These are phyloP conservation scores for Siphamia tubifer DNA, from an alignment of 2,113 vertebrate species.

Conservation along the genomic window DNA sequence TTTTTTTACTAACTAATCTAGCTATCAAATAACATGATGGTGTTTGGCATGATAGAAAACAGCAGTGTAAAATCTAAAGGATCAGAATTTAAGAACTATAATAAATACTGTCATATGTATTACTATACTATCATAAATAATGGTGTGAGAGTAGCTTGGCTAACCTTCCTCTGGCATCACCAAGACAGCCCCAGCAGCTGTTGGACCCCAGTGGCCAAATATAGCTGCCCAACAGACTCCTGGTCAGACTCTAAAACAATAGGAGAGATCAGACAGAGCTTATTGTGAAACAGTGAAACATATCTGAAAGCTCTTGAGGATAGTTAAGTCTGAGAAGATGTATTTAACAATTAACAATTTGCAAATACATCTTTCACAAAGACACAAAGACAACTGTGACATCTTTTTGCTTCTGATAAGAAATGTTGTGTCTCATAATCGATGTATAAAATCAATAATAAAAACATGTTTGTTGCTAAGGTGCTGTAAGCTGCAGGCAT, in stretches of 20 bases:
- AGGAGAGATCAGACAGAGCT: slow-evolving; percentile 5
- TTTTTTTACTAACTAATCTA: background rate
- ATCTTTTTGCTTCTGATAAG: background rate
- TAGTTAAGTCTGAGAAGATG: background rate
- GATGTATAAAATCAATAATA: no score
- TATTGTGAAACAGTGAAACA: background rate
- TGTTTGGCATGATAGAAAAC: background rate
- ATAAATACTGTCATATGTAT: no score
- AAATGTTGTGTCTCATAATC: no score
- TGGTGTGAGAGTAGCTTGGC: background rate
- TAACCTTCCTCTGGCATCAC: slow-evolving; percentile 22
- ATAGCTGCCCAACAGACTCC: slow-evolving; percentile 50
- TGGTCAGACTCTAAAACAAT: slow-evolving; percentile 18
- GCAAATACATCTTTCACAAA: background rate
- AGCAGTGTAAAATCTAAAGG: background rate
- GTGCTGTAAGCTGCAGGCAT: slow-evolving; percentile 52
- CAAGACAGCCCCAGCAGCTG: slow-evolving; percentile 41
- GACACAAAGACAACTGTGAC: background rate
- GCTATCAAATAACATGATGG: background rate
- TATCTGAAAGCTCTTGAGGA: background rate
- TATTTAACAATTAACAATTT: background rate
- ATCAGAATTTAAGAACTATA: no score
- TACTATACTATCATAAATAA: no score
- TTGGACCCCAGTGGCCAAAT: slow-evolving; percentile 60
- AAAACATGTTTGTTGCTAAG: slow-evolving; percentile 28